Base-by-base conservation (phyloP, 2,113 vertebrate genomes). In the Taxidea taxus region DNA sequence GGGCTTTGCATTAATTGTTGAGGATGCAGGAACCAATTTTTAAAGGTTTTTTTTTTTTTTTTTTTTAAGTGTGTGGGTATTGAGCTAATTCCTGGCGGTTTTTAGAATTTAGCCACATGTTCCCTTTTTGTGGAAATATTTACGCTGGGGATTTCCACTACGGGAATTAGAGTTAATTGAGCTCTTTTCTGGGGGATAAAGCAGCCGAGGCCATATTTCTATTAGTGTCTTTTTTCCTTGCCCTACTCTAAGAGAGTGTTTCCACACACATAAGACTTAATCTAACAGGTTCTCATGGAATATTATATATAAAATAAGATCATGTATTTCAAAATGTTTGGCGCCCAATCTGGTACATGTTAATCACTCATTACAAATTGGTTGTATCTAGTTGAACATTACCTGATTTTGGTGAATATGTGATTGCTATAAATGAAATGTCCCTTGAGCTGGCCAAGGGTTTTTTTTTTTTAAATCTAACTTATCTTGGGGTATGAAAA, bases 51-150 rank as follows among this genome's bases (percentile, higher is more conserved):
- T 47, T 6, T 64, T 25, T 34, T 58, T 18, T 51, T 72, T 64
- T 20, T 85, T 83, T 86, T 82, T 68, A 1, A 72, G 27, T 64
- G 83, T 49, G 80, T 90, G 75, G 15, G 27, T 77, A 94, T 34
- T 97, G 77, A 96, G 54, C 68, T 88, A 82, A 97, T 68, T 94
- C 64, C 58, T 91, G 21, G 18, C 64, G 56, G 93, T 74, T 91
- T 95, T 96, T 81, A 75, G 82, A 94, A 86, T 88, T 90, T 91
- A 85, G 54, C 90, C 81, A 80, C 14, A 95, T 97, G 87, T 94
- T 94, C 70, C 85, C 47, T 80, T 84, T 97, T 87, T 95, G 64
- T 92, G 94, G 74, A 96, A 90, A 92, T 78, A 95, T 77, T 96
- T 95, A 96, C 1, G 4, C 51, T 72, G 58, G 39, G 72, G 56